phyloP scores from a whole-genome alignment of 2,797 vertebrate species.

The Miichthys miiuy region DNA sequence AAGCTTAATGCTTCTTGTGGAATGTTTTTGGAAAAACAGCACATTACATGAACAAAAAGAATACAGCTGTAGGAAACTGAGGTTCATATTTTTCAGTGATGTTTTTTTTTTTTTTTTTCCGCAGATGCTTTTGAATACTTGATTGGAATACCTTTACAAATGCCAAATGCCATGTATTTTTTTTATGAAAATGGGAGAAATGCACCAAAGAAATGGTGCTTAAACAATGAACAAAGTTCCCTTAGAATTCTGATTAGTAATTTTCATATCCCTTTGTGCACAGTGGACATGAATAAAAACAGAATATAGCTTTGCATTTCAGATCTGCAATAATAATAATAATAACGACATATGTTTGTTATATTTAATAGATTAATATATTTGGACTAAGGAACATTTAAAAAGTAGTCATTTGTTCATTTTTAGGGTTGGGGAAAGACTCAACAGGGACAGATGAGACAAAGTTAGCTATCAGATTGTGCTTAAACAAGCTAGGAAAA shows the following conservation, averaged over 20 bases:
- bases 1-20: conserved; percentile 13
- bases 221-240: neutral
- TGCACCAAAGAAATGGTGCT: neutral
- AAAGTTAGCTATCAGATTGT: conserved; percentile 48
- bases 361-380: neutral
- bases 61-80: neutral
- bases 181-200: neutral
- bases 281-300: neutral
- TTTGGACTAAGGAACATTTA: neutral
- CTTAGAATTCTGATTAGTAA: neutral
- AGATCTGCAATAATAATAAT: neutral
- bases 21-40: conserved; percentile 4
- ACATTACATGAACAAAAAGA: conserved; percentile 26
- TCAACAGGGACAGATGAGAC: neutral
- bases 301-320: conserved; percentile 5
- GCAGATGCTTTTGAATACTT: neutral
- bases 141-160: conserved; percentile 3
- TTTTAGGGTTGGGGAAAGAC: neutral
- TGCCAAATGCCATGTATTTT: neutral
- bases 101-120: neutral
- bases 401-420: neutral
- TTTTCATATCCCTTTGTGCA: neutral
- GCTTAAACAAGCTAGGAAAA: conserved; percentile 61
- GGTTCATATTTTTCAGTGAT: conserved; percentile 10
- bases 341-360: neutral